Conservation (phyloP, 2,888 invertebrate genomes). For the Spodoptera exigua region DNA sequence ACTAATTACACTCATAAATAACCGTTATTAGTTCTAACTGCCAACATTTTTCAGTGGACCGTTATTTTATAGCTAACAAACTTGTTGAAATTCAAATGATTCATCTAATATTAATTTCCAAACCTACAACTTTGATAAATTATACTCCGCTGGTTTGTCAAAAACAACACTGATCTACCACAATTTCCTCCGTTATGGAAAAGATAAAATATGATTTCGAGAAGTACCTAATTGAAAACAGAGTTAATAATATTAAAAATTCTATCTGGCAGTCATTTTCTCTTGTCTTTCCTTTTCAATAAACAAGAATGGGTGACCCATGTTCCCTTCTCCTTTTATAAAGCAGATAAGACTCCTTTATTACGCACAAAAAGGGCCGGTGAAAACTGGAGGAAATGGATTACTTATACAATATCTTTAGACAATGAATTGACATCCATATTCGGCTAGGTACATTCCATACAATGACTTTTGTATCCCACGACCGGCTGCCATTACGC, state of each 20-base stretch:
- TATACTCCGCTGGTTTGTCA: too few species aligned
- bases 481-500: not conserved
- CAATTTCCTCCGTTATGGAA: not conserved
- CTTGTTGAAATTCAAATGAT: too few species aligned
- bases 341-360: conserved; percentile 30
- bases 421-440: conserved; percentile 33
- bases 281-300: conserved; percentile 30
- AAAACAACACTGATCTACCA: too few species aligned
- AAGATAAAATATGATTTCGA: not conserved
- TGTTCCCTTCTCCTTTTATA: conserved; percentile 29
- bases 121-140: too few species aligned
- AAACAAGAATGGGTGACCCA: conserved; percentile 33
- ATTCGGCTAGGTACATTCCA: conserved; percentile 16
- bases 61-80: too few species aligned
- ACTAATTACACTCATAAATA: too few species aligned
- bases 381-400: conserved; percentile 23
- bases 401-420: conserved; percentile 32
- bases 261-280: conserved; percentile 19
- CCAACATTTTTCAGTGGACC: too few species aligned
- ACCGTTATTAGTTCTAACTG: too few species aligned
- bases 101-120: too few species aligned
- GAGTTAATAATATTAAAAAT: conserved; percentile 20
- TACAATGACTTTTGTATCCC: conserved; percentile 15
- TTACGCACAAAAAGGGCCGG: conserved; percentile 19
- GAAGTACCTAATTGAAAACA: conserved; percentile 23